These are phyloP conservation scores for Noctua fimbriata DNA, from an alignment of 2,888 invertebrate species.

Conservation along the genomic window DNA sequence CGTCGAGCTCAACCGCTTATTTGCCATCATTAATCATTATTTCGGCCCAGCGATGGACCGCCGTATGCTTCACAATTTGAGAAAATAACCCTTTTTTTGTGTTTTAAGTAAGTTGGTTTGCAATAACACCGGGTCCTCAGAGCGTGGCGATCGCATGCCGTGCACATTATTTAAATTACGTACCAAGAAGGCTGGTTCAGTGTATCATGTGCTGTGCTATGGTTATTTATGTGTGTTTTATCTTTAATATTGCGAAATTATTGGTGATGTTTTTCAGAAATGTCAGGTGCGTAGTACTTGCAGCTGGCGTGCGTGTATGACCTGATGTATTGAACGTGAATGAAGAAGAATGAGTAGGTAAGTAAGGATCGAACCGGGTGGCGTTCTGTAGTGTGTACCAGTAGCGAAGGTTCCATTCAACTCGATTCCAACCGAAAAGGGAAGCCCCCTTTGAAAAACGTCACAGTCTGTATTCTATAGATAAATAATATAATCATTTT, in stretches of 20 bases:
- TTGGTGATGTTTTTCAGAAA: background rate
- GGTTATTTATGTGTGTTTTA: slow-evolving; percentile 32
- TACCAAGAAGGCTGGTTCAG: slow-evolving; percentile 48
- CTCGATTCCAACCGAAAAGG: too few relatives aligned
- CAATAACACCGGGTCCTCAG: slow-evolving; percentile 73
- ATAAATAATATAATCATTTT: too few relatives aligned
- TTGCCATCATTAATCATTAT: slow-evolving; percentile 91
- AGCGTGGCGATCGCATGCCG: slow-evolving; percentile 75
- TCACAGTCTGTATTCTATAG: too few relatives aligned
- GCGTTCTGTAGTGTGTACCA: background rate
- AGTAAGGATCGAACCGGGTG: background rate
- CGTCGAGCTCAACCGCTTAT: slow-evolving; percentile 88
- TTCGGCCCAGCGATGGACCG: slow-evolving; percentile 84
- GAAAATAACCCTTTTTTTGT: slow-evolving; percentile 90
- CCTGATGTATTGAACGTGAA: background rate
- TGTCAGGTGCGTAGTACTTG: background rate
- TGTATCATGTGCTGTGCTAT: slow-evolving; percentile 41
- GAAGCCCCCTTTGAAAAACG: too few relatives aligned
- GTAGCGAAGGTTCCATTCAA: too few relatives aligned
- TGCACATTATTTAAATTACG: slow-evolving; percentile 76
- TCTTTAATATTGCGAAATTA: background rate
- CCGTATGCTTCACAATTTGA: slow-evolving; percentile 85
- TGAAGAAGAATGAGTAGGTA: background rate
- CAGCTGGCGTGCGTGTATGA: background rate
- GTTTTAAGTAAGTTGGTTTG: slow-evolving; percentile 75